Percentiles rank a stretch among this genome's conserved stretches.
Evolutionary conservation across 2,113 vertebrate genomes (phyloP).

Genomic region (Anhinga anhinga): DNA sequence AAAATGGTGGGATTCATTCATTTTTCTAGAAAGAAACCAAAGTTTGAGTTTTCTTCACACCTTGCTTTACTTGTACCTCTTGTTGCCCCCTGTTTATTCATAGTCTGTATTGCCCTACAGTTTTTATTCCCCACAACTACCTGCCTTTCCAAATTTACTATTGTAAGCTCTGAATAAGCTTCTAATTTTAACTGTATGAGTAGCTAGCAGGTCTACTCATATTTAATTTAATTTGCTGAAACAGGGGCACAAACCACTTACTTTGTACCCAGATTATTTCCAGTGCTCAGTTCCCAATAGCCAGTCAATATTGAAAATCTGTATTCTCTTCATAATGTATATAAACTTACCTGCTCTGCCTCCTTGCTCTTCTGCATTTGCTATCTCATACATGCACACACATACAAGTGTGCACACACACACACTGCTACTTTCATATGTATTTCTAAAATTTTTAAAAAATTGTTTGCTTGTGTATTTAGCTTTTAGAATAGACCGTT

Average conservation of each 20-base stretch:
- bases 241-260: not conserved
- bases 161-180: not conserved
- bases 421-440: not conserved
- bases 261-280: not conserved
- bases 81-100: not conserved
- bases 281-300: not conserved
- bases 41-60: not conserved
- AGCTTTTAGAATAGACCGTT: not conserved
- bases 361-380: not conserved
- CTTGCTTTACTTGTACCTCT: not conserved
- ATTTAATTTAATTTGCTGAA: not conserved
- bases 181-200: not conserved
- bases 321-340: not conserved
- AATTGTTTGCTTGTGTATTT: not conserved
- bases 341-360: not conserved
- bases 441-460: not conserved
- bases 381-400: not conserved
- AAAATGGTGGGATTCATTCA: not conserved
- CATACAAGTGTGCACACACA: rapidly evolving
- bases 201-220: not conserved
- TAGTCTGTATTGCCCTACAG: not conserved
- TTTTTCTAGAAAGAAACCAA: not conserved
- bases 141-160: not conserved
- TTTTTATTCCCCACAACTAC: not conserved
- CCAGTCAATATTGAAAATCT: not conserved